These are phyloP conservation scores for Calidris pygmaea DNA, from an alignment of 2,113 vertebrate genomes.

Conservation along the genomic window DNA sequence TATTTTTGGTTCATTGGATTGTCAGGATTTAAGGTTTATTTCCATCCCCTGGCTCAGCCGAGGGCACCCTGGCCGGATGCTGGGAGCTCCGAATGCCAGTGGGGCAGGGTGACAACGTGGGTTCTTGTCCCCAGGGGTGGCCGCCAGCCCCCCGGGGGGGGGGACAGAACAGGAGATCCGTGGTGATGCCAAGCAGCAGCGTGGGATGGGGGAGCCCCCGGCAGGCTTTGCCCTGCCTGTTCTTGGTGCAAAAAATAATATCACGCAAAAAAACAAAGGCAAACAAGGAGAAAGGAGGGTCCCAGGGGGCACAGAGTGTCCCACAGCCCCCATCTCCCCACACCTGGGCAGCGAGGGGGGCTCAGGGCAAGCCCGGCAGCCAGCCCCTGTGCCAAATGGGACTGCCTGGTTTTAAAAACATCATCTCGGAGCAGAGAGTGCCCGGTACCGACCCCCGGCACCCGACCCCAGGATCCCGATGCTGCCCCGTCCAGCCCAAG, in stretches of 20 bases:
- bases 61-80: background rate
- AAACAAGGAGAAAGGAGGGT: background rate
- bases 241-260: fast-evolving
- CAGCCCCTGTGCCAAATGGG: background rate
- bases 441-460: fast-evolving
- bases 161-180: fast-evolving
- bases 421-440: background rate
- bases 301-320: fast-evolving
- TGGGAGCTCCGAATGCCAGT: fast-evolving
- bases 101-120: background rate
- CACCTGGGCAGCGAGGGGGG: fast-evolving
- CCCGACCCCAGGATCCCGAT: fast-evolving
- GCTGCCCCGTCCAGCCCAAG: background rate
- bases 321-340: background rate
- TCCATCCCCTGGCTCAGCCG: background rate
- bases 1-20: conserved; percentile 71
- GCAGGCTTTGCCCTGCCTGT: background rate
- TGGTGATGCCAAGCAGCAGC: fast-evolving
- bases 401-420: background rate
- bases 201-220: background rate
- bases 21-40: conserved; percentile 55
- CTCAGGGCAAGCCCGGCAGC: background rate
- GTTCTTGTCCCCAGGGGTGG: background rate
- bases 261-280: background rate
- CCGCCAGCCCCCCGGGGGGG: background rate